Base-by-base conservation (phyloP, 2,113 vertebrate genomes). In the Manacus vitellinus region DNA sequence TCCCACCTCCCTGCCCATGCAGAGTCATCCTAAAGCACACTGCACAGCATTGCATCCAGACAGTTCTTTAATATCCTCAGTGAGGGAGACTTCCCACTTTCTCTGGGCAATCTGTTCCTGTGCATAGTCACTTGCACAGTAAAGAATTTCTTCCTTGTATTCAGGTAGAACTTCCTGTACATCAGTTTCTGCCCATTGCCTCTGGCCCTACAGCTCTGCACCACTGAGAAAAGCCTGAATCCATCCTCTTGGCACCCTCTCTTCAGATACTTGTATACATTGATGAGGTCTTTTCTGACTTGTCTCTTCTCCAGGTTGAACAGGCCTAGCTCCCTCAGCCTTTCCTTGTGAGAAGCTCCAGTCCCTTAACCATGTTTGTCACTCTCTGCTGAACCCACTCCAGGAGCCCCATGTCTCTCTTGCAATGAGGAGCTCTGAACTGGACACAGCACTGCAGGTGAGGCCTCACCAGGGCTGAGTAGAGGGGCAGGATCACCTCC, bases 71-170 rank as follows among this genome's bases (percentile, higher is more conserved):
- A 11, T 61, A 61, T 54, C 33, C 54, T n/a, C 1, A 2, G 20
- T 17, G 20, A 54, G n/a, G 20, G 11, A 61, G 39, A 46, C 23
- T 59, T 12, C 28, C 10, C 39, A 75, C 2, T 25, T 28, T 30
- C 23, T 62, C 39, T n/a, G 10, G 23, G 13, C 4, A 67, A 17
- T 39, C 77, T 54, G 52, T 59, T 67, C 6, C 87, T 28, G 24
- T 61, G 39, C n/a, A 30, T 0, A 0, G 12, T 59, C 44, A 67
- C 27, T 5, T 5, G 4, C 39, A 82, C 23, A n/a, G 54, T 22
- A n/a, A 59, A 23, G 14, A 63, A 51, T 8, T 18, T 73, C 16
- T 41, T 89, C 44, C 19, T 67, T 10, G 28, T 10, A 9, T 52
- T 46, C 10, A 46, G 39, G 10, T 46, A 28, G 39, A 74, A 59